Evolutionary conservation across 1,140 invertebrate species (phyloP), one percentile per base, ranked within the genome.

Genomic region (Drosophila nannoptera): DNA sequence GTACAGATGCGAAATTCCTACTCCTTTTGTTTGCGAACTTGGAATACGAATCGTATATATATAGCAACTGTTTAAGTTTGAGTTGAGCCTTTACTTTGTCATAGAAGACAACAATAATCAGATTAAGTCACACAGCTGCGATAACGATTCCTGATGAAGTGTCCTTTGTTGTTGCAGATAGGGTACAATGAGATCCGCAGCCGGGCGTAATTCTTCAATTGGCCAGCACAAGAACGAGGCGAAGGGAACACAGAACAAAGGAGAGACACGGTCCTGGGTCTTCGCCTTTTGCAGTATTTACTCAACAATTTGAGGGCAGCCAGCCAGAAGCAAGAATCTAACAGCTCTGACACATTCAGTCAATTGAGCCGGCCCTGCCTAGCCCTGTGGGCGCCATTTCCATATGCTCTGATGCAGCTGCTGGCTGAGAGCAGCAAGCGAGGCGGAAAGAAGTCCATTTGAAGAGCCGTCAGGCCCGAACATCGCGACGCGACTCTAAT

Each of bases 381-480:
- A 22, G 22, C 22, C 22, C 9, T 11, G 46, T 36, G 12, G 55
- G 33, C 38, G 31, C 54, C 48, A 53, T 58, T 65, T n/a, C 38
- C 62, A 70, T 70, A 66, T 66, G 61, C 69, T 60, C 49, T 52
- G 38, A 61, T 60, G 69, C 69, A 71, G 62, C 68, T 66, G 53
- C 33, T 52, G 68, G 29, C 29, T 32, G 48, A 48, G 14, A 46
- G 35, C 33, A 35, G 22, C 62, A 66, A 59, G 6, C 55, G 52
- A 60, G 38, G 63, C 68, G 52, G 49, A 66, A 40, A 35, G 40
- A 69, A 71, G 56, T 54, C 55, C 60, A 63, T 36, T 55, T 55
- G 59, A 48, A 54, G 6, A 49, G 52, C 16, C 8, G 40, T 16
- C 31, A 43, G 31, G 29, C 29, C n/a, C 36, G 12, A 31, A 33